Conservation (phyloP, 2,888 invertebrate species). For the Tetheella fluctuosa region DNA sequence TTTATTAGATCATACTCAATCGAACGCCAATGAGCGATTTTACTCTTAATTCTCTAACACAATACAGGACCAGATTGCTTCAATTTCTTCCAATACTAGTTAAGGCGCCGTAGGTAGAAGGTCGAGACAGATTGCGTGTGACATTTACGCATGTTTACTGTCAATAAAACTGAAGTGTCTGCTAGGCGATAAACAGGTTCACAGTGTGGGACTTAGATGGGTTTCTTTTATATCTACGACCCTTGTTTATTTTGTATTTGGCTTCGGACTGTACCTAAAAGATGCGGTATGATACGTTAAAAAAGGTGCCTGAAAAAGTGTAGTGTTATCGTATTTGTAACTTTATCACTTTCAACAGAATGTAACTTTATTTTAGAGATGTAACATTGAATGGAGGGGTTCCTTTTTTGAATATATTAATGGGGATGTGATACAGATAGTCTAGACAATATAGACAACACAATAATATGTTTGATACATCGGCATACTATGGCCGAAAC, state of each 20-base stretch:
- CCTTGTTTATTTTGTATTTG: conserved; percentile 7
- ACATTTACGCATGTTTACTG: conserved; percentile 39
- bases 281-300: not conserved
- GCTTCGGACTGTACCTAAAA: not conserved
- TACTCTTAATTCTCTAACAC: too few species aligned
- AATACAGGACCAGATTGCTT: not conserved
- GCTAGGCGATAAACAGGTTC: conserved; percentile 6
- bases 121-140: conserved; percentile 42
- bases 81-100: not conserved
- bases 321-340: not conserved
- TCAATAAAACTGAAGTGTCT: conserved; percentile 42
- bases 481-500: too few species aligned
- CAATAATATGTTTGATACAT: too few species aligned
- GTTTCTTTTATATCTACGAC: conserved; percentile 22
- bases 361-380: too few species aligned
- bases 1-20: too few species aligned
- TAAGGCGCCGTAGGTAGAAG: conserved; percentile 12
- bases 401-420: too few species aligned
- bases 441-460: too few species aligned
- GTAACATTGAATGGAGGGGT: too few species aligned
- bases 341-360: too few species aligned
- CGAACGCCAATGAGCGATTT: too few species aligned
- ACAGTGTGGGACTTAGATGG: conserved; percentile 19
- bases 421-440: too few species aligned
- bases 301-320: not conserved